Base-by-base conservation (phyloP, 2,888 invertebrate species). In the Hyalella azteca region DNA sequence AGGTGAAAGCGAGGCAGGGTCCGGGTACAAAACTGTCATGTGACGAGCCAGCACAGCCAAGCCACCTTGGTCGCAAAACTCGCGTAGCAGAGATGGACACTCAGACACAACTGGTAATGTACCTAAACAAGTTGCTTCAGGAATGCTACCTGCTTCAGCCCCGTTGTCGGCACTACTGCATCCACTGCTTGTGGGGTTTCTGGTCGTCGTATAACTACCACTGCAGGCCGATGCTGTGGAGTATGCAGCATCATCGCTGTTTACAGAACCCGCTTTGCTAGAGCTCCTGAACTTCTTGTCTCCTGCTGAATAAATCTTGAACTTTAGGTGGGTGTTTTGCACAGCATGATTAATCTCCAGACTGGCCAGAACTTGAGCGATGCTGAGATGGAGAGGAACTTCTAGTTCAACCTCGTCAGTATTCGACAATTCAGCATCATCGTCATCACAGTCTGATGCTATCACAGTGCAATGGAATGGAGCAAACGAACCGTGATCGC, bases 51-150 rank as follows among this genome's bases (percentile, higher is more conserved):
- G 89, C 81, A 96, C 90, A 19, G 95, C 95, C 80, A 97, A 90
- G 1, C 97, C 97, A 80, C 96, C 96, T 85, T 93, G 92, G 83
- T 92, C 91, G 78, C 95, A 95, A 89, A 97, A 97, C 86, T 94
- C 93, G 86, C 95, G 94, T 86, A 96, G 89, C 78, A 94, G 92
- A 15, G 89, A 89, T 1, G 88, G 88, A 73, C 88, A 87, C 11
- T 86, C 84, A 1, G 87, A 85, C 4, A 86, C 85, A 73, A 87
- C 82, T 54, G 88, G 85, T 26, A 66, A 66, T 50, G 92, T 88
- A 87, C 92, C 92, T 5, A 91, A 90, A 79, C 92, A 88, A 5
- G 11, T 59, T 11, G 29, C 5, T 59, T 4, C 7, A 26, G 29
- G 5, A 22, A 5, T 22, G 66, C 36, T 36, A 0, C 4, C 39